Evolutionary conservation across 2,888 invertebrate species (phyloP), one percentile per base, ranked within the genome.

Genomic region (Fissipunctia ypsillon): DNA sequence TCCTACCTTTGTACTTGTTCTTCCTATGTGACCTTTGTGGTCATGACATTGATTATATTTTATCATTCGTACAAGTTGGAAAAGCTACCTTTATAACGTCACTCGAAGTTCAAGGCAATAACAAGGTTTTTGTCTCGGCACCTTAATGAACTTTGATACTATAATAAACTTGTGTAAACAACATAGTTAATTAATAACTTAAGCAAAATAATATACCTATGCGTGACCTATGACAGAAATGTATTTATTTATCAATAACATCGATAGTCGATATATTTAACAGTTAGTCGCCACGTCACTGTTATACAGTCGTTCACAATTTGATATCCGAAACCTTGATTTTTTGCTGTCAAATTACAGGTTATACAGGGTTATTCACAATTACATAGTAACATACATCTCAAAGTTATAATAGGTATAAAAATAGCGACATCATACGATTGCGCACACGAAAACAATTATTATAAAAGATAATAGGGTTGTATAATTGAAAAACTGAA

Each of bases 281-380:
- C 50, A 56, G 4, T 2, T 60, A 54, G 12, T 52, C 41, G n/a
- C 54, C 28, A 48, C 63, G 48, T 60, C 68, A 67, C 65, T 77
- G 69, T 25, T 59, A 70, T n/a, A 60, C 60, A 61, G 48, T 70
- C 56, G 59, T 63, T 38, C 65, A 60, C 72, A 74, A 81, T 72
- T 86, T 76, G 31, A 72, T 50, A 70, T 66, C 14, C 28, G 35
- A 69, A 83, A 77, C 80, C 83, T 77, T 84, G 81, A 71, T 25
- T 80, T 85, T 84, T 86, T 86, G 70, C 75, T 60, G 76, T 65
- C 68, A 84, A 85, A 87, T 84, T 87, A 79, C 74, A 78, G 59
- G 76, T 78, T 85, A 48, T 4, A 50, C 25, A 76, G 69, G 56
- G 48, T 78, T 80, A 54, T 25, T 52, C 4, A 68, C 50, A 71